Percentiles rank a stretch among this genome's conserved stretches.
These are phyloP conservation scores for Urocynchramus pylzowi DNA, from an alignment of 2,113 vertebrate genomes.

Conservation along the genomic window DNA sequence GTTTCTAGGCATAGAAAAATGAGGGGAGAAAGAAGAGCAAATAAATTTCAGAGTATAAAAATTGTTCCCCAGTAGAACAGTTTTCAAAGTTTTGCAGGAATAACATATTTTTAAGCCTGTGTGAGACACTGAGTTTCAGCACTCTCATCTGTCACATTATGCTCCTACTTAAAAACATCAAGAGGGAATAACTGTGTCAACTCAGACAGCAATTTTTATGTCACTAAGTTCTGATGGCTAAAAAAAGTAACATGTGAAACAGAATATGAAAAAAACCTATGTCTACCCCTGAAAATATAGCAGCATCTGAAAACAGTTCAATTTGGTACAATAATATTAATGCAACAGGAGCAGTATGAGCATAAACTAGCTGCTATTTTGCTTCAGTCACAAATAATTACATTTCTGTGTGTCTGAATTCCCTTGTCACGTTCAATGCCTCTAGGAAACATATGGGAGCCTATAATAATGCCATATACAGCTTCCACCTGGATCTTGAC, in stretches of 20 bases:
- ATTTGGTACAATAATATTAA: neutral
- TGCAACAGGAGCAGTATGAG: neutral
- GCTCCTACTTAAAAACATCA: neutral
- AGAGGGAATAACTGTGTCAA: slow-evolving; percentile 23
- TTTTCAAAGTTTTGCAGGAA: slow-evolving; percentile 9
- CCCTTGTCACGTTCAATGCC: neutral
- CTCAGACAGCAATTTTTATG: slow-evolving; percentile 39
- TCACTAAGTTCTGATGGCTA: slow-evolving; percentile 21
- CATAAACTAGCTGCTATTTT: slow-evolving; percentile 1
- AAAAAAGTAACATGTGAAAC: neutral
- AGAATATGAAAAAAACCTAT: neutral
- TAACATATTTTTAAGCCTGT: neutral
- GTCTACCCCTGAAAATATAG: neutral
- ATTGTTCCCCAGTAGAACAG: neutral
- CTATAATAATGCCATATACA: neutral
- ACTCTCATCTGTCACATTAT: slow-evolving; percentile 27
- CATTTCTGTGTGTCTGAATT: neutral
- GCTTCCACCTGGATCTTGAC: neutral
- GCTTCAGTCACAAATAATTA: slow-evolving; percentile 11
- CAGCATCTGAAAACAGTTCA: neutral
- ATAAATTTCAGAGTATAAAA: neutral
- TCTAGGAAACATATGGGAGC: neutral
- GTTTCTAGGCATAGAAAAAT: neutral
- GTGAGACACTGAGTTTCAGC: neutral
- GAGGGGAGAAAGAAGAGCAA: neutral